Percentiles rank a stretch among this genome's conserved stretches.
Conservation (phyloP, 2,888 invertebrate species). For the Augochlorella aurata region DNA sequence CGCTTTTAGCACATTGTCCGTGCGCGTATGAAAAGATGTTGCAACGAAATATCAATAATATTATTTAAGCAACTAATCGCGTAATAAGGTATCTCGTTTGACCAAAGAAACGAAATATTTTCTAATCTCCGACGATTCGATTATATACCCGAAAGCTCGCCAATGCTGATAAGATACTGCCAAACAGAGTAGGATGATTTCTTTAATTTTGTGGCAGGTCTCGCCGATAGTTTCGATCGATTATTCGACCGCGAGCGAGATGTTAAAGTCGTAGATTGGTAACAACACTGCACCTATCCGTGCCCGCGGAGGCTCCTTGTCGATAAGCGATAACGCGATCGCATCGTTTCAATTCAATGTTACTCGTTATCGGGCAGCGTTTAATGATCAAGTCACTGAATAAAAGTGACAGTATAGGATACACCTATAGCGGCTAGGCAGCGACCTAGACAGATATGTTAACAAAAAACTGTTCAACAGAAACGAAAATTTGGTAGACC, state of each 20-base stretch:
- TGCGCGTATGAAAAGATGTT: too few relatives aligned
- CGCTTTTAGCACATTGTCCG: neutral
- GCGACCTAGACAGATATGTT: constrained; percentile 21
- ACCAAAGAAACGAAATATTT: neutral
- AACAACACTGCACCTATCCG: constrained; percentile 41
- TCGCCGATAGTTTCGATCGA: constrained; percentile 29
- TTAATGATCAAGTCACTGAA: constrained; percentile 46
- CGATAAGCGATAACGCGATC: constrained; percentile 66
- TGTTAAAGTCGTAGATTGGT: constrained; percentile 40
- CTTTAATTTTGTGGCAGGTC: neutral
- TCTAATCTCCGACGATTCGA: neutral
- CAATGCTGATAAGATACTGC: constrained; percentile 4
- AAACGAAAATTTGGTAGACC: constrained; percentile 28
- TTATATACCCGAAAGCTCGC: neutral
- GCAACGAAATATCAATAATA: too few relatives aligned
- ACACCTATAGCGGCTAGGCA: constrained; percentile 32
- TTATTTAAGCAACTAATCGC: neutral
- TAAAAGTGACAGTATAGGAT: constrained; percentile 46
- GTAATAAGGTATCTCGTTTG: neutral
- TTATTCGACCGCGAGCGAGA: constrained; percentile 27
- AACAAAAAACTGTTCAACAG: neutral
- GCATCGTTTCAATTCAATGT: constrained; percentile 61
- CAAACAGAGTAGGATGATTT: neutral
- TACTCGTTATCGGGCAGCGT: constrained; percentile 59
- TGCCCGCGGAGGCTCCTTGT: constrained; percentile 5